Conservation (phyloP, 2,888 invertebrate species). For the Diadromus collaris region DNA sequence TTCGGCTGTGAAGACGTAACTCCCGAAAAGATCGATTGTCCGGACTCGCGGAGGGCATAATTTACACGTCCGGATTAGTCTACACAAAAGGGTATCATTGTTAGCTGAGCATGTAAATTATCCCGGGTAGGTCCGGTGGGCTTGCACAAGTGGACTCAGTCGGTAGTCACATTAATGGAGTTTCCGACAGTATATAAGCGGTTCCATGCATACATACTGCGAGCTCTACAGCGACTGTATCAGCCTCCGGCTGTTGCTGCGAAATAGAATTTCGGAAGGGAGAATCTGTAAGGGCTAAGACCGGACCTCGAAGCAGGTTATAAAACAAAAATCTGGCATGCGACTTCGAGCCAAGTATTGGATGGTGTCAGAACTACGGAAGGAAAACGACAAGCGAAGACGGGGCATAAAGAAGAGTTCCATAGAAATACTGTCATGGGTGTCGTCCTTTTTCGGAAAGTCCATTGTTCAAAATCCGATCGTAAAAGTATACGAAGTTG, state of each 20-base stretch:
- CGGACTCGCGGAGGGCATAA: neutral
- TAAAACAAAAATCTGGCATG: neutral
- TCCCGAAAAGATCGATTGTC: constrained; percentile 7
- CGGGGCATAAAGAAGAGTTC: neutral
- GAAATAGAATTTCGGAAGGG: neutral
- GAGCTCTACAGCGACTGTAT: neutral
- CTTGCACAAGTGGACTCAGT: constrained; percentile 16
- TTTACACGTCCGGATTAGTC: constrained; percentile 5
- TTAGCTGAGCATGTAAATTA: constrained; percentile 7
- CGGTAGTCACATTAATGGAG: constrained; percentile 15
- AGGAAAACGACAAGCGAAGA: neutral
- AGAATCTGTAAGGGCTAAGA: neutral
- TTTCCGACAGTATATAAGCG: constrained; percentile 10
- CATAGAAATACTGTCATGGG: neutral
- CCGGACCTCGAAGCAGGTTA: neutral
- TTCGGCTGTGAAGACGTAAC: neutral
- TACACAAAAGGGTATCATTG: constrained; percentile 8
- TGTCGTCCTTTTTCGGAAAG: constrained; percentile 21
- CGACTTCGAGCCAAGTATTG: neutral
- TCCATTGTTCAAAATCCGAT: constrained; percentile 39
- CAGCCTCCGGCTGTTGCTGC: neutral
- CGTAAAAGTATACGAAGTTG: constrained; percentile 1
- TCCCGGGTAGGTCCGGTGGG: constrained; percentile 3
- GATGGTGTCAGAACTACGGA: neutral
- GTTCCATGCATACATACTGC: neutral